These are phyloP conservation scores for Nephotettix cincticeps DNA, from an alignment of 1,140 invertebrate genomes.

Conservation along the genomic window DNA sequence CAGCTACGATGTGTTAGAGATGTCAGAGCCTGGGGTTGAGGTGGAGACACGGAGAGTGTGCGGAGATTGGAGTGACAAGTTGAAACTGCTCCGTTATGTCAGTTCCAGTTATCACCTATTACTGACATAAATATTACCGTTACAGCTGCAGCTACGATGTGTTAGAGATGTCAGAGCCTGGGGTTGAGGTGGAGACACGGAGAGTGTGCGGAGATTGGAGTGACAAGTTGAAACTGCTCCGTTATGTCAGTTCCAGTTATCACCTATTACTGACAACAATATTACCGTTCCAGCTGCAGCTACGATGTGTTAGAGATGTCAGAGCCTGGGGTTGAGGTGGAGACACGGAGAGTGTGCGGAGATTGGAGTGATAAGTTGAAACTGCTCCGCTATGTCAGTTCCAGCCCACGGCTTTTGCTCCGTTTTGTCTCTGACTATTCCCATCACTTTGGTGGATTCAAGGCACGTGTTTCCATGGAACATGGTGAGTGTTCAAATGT, in stretches of 20 bases:
- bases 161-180: constrained; percentile 30
- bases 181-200: constrained; percentile 41
- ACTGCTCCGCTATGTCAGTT: constrained; percentile 61
- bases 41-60: constrained; percentile 55
- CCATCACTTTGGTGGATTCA: constrained; percentile 67
- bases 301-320: constrained; percentile 32
- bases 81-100: constrained; percentile 67
- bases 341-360: constrained; percentile 60
- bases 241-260: constrained; percentile 4
- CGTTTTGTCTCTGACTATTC: constrained; percentile 70
- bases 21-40: constrained; percentile 30
- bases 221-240: constrained; percentile 61
- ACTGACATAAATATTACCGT: too few species aligned
- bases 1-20: constrained; percentile 32
- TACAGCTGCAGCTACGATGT: constrained; percentile 34
- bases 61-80: constrained; percentile 69
- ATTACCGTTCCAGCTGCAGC: constrained; percentile 33
- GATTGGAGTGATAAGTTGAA: constrained; percentile 73
- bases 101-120: too few species aligned
- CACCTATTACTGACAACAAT: too few species aligned
- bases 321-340: constrained; percentile 32
- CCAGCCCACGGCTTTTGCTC: constrained; percentile 54
- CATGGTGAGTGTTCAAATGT: constrained; percentile 56
- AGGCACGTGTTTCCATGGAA: constrained; percentile 62
- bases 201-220: constrained; percentile 73